These are phyloP conservation scores for Spialia ferax DNA, from an alignment of 2,888 invertebrate species.

Conservation along the genomic window DNA sequence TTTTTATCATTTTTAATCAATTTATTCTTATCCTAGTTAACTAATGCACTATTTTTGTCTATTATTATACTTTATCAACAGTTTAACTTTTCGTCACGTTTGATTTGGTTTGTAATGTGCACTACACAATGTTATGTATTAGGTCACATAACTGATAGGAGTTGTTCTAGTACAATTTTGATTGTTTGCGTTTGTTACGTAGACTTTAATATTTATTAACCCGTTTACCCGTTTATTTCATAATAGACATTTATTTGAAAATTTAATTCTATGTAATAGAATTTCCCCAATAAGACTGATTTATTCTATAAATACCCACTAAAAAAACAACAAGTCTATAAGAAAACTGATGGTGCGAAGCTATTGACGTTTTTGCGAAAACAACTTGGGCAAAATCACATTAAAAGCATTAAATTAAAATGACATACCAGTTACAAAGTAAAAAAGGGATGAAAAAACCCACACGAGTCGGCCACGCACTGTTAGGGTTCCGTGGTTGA, in stretches of 20 bases:
- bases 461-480: no score
- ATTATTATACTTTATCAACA: no score
- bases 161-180: conserved; percentile 28
- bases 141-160: conserved; percentile 48
- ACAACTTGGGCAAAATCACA: no score
- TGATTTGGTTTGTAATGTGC: conserved; percentile 54
- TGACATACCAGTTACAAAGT: no score
- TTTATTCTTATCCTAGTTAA: conserved; percentile 1
- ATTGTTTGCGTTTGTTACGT: conserved; percentile 24
- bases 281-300: no score
- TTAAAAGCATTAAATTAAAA: no score
- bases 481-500: no score
- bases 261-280: neutral
- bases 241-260: neutral
- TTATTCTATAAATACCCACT: no score
- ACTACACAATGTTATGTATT: conserved; percentile 46
- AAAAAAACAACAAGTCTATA: no score
- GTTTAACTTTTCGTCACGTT: conserved; percentile 52
- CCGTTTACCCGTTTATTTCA: conserved; percentile 11
- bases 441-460: no score
- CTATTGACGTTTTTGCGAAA: no score
- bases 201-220: neutral
- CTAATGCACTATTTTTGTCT: conserved; percentile 25
- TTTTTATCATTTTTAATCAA: neutral
- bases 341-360: no score